Evolutionary conservation across 2,888 invertebrate species (phyloP).

Genomic region (Parasteatoda lunata): DNA sequence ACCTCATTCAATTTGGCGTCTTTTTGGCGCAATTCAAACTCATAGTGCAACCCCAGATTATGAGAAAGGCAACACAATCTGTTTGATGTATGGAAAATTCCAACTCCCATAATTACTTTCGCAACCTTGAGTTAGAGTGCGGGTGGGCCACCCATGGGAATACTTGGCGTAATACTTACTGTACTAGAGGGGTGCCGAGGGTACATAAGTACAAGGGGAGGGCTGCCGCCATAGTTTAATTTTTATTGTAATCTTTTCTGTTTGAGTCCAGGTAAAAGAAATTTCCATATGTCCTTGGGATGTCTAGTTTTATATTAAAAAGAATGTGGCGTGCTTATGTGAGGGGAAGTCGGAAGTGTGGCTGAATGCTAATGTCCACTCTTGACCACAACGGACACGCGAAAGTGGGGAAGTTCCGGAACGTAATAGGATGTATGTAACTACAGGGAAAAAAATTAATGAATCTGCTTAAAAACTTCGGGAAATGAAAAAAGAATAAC

Average conservation of each 20-base stretch:
- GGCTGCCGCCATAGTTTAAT: neutral
- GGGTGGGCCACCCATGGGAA: slow-evolving; percentile 35
- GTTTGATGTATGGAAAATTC: slow-evolving; percentile 51
- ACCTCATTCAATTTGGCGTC: neutral
- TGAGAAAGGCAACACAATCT: slow-evolving; percentile 45
- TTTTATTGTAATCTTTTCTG: neutral
- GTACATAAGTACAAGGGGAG: neutral
- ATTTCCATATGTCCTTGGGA: slow-evolving; percentile 54
- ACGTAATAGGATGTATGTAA: neutral
- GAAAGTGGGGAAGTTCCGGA: slow-evolving; percentile 15
- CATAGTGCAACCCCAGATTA: slow-evolving; percentile 20
- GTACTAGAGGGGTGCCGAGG: slow-evolving; percentile 2
- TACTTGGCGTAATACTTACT: slow-evolving; percentile 17
- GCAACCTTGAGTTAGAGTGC: slow-evolving; percentile 47
- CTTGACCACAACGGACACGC: slow-evolving; percentile 28
- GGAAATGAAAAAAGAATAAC: no score
- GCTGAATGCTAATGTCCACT: slow-evolving; percentile 41
- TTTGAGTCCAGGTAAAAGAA: neutral
- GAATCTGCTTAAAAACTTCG: neutral
- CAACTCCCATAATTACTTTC: slow-evolving; percentile 47
- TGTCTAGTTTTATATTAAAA: slow-evolving; percentile 35
- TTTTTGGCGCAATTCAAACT: slow-evolving; percentile 16
- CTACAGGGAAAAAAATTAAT: neutral
- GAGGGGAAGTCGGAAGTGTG: slow-evolving; percentile 34
- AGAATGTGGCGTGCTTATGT: slow-evolving; percentile 23